Percentiles rank a stretch among this genome's conserved stretches.
Conservation (phyloP, 2,797 vertebrate species). For the Acanthopagrus latus region DNA sequence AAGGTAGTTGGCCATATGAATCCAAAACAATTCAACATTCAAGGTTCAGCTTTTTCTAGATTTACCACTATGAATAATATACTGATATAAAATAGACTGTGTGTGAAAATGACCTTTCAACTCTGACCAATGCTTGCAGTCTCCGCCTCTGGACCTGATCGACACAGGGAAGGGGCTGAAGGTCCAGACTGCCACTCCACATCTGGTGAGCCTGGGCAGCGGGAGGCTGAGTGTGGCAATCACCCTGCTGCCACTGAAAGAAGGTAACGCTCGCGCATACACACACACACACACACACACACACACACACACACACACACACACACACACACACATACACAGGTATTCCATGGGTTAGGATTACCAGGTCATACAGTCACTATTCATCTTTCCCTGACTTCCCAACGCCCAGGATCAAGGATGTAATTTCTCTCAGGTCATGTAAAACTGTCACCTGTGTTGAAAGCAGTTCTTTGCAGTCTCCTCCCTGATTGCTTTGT, state of each 20-base stretch:
- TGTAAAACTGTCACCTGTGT: constrained; percentile 22
- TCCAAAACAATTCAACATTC: neutral
- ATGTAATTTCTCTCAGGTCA: constrained; percentile 27
- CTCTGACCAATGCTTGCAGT: constrained; percentile 69
- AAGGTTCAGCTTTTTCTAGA: neutral
- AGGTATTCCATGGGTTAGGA: neutral
- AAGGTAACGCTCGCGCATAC: constrained; percentile 78
- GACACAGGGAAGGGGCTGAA: constrained; percentile 88
- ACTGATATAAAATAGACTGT: neutral
- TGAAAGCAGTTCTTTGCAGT: constrained; percentile 6
- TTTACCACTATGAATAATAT: neutral
- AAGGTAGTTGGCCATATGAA: neutral
- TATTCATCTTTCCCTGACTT: constrained; percentile 23
- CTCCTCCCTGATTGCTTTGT: neutral
- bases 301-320: constrained; percentile 33
- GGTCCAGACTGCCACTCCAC: constrained; percentile 85
- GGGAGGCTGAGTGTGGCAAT: constrained; percentile 88
- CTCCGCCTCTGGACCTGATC: constrained; percentile 83
- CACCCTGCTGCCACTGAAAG: constrained; percentile 86
- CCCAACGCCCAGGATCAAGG: neutral
- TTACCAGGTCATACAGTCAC: constrained; percentile 15
- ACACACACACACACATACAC: constrained; percentile 9
- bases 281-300: constrained; percentile 11
- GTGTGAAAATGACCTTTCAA: constrained; percentile 10
- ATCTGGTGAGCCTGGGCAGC: constrained; percentile 88